phyloP scores from a whole-genome alignment of 1,140 invertebrate genomes.

The Philotrypesis tridentata region DNA sequence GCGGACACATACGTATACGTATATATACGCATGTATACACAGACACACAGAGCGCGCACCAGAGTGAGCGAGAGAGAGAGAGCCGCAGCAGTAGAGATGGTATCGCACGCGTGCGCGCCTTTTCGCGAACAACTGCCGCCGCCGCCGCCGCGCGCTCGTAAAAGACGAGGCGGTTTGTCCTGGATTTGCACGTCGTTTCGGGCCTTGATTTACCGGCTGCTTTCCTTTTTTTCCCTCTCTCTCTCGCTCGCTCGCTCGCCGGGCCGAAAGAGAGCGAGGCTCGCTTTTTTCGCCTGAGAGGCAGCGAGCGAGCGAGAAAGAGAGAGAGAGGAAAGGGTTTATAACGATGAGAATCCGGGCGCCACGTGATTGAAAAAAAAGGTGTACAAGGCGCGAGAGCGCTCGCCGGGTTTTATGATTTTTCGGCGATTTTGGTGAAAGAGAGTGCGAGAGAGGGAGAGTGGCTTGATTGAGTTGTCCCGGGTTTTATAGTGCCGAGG shows the following conservation, averaged over 20 bases:
- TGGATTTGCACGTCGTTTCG: slow-evolving; percentile 21
- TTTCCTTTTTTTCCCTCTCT: background rate
- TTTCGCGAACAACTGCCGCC: slow-evolving; percentile 3
- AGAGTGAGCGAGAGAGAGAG: background rate
- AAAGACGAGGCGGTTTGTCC: slow-evolving; percentile 5
- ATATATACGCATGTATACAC: background rate
- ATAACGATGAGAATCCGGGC: background rate
- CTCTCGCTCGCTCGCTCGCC: background rate
- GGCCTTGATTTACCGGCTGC: slow-evolving; percentile 17
- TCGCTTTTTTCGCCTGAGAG: no score
- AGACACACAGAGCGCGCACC: background rate
- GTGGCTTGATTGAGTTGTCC: background rate
- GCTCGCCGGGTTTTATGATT: background rate
- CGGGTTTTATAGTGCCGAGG: no score
- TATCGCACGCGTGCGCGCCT: background rate
- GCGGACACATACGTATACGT: background rate
- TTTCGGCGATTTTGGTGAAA: background rate
- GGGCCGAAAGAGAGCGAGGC: no score
- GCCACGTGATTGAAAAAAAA: background rate
- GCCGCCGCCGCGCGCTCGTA: background rate
- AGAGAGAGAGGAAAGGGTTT: no score
- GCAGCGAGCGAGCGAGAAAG: no score
- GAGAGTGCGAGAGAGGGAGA: no score
- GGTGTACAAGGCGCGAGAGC: no score
- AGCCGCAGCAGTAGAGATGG: no score